These are phyloP conservation scores for Cyclina sinensis DNA, from an alignment of 1,140 invertebrate genomes.

Conservation along the genomic window DNA sequence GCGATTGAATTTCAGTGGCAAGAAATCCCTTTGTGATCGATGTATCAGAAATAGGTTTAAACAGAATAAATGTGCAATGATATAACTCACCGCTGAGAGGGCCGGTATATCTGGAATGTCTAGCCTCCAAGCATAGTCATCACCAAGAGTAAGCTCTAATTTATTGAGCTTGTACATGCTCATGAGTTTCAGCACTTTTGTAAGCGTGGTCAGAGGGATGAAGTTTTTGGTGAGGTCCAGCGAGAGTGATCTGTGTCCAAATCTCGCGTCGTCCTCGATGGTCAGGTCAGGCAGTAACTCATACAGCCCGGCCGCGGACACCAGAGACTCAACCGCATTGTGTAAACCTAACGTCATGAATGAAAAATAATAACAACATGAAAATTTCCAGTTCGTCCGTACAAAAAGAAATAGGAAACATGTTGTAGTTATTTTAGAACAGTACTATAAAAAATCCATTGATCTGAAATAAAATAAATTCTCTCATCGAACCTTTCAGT, in stretches of 20 bases:
- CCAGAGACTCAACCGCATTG: constrained; percentile 33
- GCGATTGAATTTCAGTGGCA: no score
- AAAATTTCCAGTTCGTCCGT: no score
- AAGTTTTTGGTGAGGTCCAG: constrained; percentile 41
- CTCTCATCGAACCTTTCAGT: no score
- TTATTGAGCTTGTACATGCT: constrained; percentile 42
- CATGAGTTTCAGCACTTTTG: constrained; percentile 17
- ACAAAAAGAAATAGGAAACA: no score
- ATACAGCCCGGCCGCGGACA: not conserved
- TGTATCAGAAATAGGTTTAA: no score
- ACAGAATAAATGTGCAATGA: not conserved
- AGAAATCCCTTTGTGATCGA: no score
- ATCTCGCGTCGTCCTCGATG: not conserved
- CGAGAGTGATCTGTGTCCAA: not conserved
- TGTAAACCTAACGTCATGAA: constrained; percentile 29
- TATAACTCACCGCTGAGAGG: constrained; percentile 6
- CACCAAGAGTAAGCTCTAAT: not conserved
- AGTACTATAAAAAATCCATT: no score
- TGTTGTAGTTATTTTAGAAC: no score
- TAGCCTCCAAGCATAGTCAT: constrained; percentile 35
- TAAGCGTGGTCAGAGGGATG: not conserved
- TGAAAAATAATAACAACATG: no score
- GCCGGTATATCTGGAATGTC: not conserved
- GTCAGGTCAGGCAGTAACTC: not conserved
- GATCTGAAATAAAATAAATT: no score